Evolutionary conservation across 2,797 vertebrate species (phyloP).

Genomic region (Mormyrops boulengeri): DNA sequence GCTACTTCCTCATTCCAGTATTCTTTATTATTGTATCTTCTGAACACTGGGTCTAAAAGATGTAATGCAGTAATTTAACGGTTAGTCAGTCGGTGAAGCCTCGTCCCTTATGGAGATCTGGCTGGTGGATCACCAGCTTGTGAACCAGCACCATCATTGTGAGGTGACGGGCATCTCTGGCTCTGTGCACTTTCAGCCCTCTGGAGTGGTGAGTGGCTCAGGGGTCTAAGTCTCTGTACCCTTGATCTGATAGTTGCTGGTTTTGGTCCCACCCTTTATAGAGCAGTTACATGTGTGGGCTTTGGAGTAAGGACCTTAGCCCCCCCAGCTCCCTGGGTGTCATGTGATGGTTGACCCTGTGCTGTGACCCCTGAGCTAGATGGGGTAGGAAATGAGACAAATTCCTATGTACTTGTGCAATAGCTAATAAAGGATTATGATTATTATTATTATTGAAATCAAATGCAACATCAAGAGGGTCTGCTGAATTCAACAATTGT

Average conservation of each 20-base stretch:
- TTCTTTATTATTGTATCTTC: not conserved
- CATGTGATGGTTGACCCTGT: not conserved
- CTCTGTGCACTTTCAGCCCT: not conserved
- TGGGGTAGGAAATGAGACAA: not conserved
- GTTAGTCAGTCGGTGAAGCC: not conserved
- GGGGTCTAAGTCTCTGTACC: not conserved
- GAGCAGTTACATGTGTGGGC: not conserved
- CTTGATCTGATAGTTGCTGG: not conserved
- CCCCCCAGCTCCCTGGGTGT: not conserved
- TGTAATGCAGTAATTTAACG: constrained; percentile 8
- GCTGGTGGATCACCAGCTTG: not conserved
- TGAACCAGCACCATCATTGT: not conserved
- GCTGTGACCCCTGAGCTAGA: not conserved
- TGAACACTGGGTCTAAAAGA: not conserved
- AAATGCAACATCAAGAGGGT: not conserved
- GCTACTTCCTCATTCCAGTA: not conserved
- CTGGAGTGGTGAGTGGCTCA: not conserved
- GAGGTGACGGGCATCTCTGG: not conserved
- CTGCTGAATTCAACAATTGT: not conserved
- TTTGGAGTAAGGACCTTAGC: not conserved
- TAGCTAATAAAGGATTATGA: not conserved
- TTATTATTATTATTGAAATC: not conserved
- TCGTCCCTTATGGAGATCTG: not conserved
- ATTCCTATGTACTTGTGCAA: not conserved
- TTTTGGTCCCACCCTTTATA: not conserved